Evolutionary conservation across 2,797 vertebrate species (phyloP).

Genomic region (Falco columbarius): DNA sequence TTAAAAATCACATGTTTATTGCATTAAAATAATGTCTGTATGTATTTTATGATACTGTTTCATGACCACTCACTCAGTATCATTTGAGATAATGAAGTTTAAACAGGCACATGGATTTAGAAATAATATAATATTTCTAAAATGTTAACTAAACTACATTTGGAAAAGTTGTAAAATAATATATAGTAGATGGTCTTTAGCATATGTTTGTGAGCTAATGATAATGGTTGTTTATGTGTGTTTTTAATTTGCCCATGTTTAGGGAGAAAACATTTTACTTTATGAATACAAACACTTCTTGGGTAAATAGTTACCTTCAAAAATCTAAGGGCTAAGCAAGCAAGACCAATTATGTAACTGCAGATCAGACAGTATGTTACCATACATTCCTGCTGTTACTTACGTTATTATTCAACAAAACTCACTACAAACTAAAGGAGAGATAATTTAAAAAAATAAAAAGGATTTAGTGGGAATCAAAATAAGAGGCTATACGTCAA

Average conservation of each 20-base stretch:
- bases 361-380: slow-evolving; percentile 72
- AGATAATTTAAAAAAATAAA: slow-evolving; percentile 80
- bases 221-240: slow-evolving; percentile 93
- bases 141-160: slow-evolving; percentile 98
- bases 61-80: slow-evolving; percentile 99
- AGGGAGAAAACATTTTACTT: slow-evolving; percentile 78
- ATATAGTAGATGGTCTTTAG: slow-evolving; percentile 93
- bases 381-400: slow-evolving; percentile 78
- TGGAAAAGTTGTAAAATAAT: slow-evolving; percentile 96
- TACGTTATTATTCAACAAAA: slow-evolving; percentile 83
- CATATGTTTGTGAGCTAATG: slow-evolving; percentile 98
- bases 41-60: slow-evolving; percentile 99
- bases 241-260: slow-evolving; percentile 79
- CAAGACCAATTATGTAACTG: slow-evolving; percentile 74
- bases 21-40: slow-evolving; percentile 99
- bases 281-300: slow-evolving; percentile 81
- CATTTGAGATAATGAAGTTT: slow-evolving; percentile 99
- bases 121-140: slow-evolving; percentile 92
- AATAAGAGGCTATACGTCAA: slow-evolving; percentile 69
- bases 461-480: slow-evolving; percentile 75
- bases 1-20: slow-evolving; percentile 99
- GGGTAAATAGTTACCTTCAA: slow-evolving; percentile 76
- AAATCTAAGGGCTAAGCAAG: slow-evolving; percentile 80
- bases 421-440: slow-evolving; percentile 81
- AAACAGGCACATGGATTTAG: slow-evolving; percentile 99